Base-by-base conservation (phyloP, 2,888 invertebrate species). In the Meganola albula region DNA sequence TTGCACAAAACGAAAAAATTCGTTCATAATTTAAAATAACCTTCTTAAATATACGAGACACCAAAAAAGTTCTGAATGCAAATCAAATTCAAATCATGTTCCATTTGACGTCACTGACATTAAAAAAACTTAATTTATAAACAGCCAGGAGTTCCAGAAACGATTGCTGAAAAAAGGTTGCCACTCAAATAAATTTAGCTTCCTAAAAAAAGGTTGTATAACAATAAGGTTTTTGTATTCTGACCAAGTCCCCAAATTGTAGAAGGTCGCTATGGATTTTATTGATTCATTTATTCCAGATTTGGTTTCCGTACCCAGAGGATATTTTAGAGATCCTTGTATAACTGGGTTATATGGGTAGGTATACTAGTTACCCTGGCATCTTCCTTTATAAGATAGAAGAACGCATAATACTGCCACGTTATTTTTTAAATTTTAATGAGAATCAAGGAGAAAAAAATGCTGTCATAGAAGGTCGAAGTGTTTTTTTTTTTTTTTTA, bases 221-320 rank as follows among this genome's bases (percentile, higher is more conserved):
- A 34, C 34, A 31, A 31, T 31, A 6, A 11, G 5, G 4, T 20
- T 48, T 44, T 44, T 48, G 24, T n/a, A 12, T 44, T 20, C n/a
- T 20, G 20, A n/a, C 20, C 8, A 20, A n/a, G 2, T 7, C 8
- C n/a, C 20, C n/a, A n/a, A 5, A 20, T 20, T 5, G n/a, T 20
- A 20, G 36, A 44, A 38, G 45, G 46, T 34, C 45, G n/a, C n/a
- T n/a, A n/a, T n/a, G 31, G 7, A 1, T 13, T 11, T 48, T 46
- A 48, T 14, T 46, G 20, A 55, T 50, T 48, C 46, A 46, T 11
- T 27, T 23, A n/a, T 13, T 16, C 27, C 6, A 20, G n/a, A 10
- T 21, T 8, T 16, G 8, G 13, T 37, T 52, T 55, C 46, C 53
- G 41, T 21, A 51, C 32, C 28, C 31, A 9, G 11, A 4, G 10